Evolutionary conservation across 2,113 vertebrate species (phyloP), one percentile per base, ranked within the genome.

Genomic region (Baryphthengus martii): DNA sequence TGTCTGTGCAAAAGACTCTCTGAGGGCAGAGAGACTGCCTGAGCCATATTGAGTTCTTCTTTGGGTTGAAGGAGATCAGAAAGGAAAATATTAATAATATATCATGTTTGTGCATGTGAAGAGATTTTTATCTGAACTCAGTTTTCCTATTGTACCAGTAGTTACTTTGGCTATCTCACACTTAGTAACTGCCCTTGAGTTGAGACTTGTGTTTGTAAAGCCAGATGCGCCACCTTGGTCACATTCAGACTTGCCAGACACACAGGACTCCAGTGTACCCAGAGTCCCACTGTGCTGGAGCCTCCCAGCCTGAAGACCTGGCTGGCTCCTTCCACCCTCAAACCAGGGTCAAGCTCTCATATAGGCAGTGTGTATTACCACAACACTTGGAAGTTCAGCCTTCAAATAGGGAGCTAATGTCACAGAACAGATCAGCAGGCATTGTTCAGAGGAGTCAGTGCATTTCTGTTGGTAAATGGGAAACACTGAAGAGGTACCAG

Each of bases 241-340:
- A 10, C 0, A 0, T 24, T 33, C 66, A 44, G 35, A 33, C 12
- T n/a, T 67, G 21, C 49, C 1, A 6, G 37, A 19, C 29, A 68
- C 2, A 4, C 10, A 52, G 44, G 67, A 50, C 47, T 26, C 4
- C 4, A 49, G 47, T 17, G 20, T 56, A 4, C 1, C 66, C 66
- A 91, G 10, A 42, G 53, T 29, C 35, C 20, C 9, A 8, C 45
- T 31, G 53, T 19, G 55, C 37, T 73, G 47, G 11, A 72, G 20
- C 15, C 17, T 45, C 28, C 40, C 28, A 56, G 35, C 31, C 47
- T 62, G 37, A n/a, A 49, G 45, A 81, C 20, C 11, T 39, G 21
- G 24, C 14, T 56, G 66, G 12, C 17, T 90, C 31, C 26, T 77
- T 94, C 65, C 49, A 44, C 14, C 5, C 26, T 52, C 49, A 58